Evolutionary conservation across 1,140 invertebrate genomes (phyloP).

Genomic region (Metaphire vulgaris): DNA sequence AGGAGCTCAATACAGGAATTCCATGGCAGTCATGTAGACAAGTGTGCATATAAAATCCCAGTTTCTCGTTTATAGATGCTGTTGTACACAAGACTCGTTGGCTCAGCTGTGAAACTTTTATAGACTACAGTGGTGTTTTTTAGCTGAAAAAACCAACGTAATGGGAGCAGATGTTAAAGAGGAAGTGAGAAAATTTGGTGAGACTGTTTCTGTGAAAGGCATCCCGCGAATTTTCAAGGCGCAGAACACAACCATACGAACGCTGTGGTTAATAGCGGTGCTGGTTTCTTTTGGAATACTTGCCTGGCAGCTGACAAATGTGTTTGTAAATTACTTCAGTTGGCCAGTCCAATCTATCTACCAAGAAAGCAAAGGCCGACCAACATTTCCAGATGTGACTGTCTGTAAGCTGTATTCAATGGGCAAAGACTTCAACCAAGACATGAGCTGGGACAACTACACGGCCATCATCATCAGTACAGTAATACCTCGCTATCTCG

Average conservation of each 20-base stretch:
- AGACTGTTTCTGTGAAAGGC: conserved; percentile 15
- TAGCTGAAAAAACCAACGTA: neutral
- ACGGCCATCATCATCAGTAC: neutral
- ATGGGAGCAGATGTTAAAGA: neutral
- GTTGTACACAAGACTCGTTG: too few relatives aligned
- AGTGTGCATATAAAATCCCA: too few relatives aligned
- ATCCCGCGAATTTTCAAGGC: conserved; percentile 8
- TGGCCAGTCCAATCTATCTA: conserved; percentile 6
- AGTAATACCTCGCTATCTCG: too few relatives aligned
- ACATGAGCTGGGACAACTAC: neutral
- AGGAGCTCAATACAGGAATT: too few relatives aligned
- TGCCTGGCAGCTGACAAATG: neutral
- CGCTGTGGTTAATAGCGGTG: neutral
- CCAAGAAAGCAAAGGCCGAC: neutral
- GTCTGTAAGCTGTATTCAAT: conserved; percentile 2
- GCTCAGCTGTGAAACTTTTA: too few relatives aligned
- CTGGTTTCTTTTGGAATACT: neutral
- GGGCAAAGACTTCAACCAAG: neutral
- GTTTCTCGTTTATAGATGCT: too few relatives aligned
- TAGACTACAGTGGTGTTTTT: too few relatives aligned
- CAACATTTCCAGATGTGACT: conserved; percentile 1
- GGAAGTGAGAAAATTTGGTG: conserved; percentile 11
- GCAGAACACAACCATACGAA: neutral
- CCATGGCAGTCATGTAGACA: too few relatives aligned
- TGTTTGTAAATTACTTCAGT: conserved; percentile 5